A percentile compares a stretch with the other conserved stretches of the same genome.
These are phyloP conservation scores for Hemitrygon akajei DNA, from an alignment of 2,797 vertebrate genomes.

Conservation along the genomic window DNA sequence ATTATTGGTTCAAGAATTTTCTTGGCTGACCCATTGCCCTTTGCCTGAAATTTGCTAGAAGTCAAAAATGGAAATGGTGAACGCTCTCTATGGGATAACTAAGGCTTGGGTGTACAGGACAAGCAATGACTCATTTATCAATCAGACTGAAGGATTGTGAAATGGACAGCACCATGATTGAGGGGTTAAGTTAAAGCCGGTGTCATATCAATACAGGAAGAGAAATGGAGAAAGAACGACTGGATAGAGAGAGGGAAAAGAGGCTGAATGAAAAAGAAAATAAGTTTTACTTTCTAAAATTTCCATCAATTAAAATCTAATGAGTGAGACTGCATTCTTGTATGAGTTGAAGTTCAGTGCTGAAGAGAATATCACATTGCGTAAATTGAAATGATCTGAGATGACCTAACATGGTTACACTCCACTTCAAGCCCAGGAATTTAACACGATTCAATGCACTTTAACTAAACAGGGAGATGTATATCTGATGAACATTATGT, in stretches of 20 bases:
- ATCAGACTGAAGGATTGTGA: background rate
- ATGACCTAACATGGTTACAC: background rate
- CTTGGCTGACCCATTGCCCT: background rate
- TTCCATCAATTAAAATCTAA: no score
- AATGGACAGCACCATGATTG: background rate
- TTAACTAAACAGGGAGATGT: background rate
- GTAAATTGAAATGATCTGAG: background rate
- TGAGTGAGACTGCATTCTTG: no score
- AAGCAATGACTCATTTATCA: background rate
- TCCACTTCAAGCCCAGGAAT: background rate
- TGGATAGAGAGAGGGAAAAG: no score
- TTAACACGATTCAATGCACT: background rate
- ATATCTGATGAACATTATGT: no score
- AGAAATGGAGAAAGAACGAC: no score
- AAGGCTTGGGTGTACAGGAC: background rate
- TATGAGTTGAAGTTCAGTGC: background rate
- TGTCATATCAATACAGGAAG: no score
- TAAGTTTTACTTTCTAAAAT: no score
- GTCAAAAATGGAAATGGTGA: background rate
- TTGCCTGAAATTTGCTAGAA: background rate
- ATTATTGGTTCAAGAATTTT: background rate
- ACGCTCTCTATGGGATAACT: no score
- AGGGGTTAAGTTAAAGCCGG: no score
- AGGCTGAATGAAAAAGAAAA: no score
- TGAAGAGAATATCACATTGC: background rate